Evolutionary conservation across 2,113 vertebrate species (phyloP).

Genomic region (Clarias gariepinus): DNA sequence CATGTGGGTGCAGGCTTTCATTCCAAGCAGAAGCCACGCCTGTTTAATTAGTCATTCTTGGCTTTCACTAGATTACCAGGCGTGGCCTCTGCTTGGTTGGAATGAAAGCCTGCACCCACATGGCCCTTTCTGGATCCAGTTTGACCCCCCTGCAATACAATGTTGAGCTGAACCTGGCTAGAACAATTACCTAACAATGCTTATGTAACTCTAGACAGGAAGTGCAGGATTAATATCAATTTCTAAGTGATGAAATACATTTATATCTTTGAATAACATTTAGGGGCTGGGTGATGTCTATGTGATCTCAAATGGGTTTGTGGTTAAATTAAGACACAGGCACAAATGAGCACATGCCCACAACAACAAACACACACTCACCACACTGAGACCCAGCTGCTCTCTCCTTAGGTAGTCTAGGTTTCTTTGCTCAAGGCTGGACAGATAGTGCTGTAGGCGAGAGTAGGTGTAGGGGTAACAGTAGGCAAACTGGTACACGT

Average conservation of each 20-base stretch:
- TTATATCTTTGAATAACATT: not conserved
- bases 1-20: no score
- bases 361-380: conserved; percentile 42
- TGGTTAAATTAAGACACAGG: conserved; percentile 22
- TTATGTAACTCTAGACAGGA: not conserved
- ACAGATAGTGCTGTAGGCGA: conserved; percentile 93
- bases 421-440: conserved; percentile 85
- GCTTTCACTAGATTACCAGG: no score
- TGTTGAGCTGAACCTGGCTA: not conserved
- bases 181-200: not conserved
- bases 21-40: no score
- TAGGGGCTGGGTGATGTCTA: not conserved
- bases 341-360: conserved; percentile 18
- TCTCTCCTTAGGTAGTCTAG: conserved; percentile 90
- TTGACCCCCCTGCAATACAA: not conserved
- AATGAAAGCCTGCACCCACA: no score
- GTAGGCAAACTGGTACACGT: conserved; percentile 94
- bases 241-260: not conserved
- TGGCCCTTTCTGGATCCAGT: no score
- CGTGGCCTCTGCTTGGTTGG: no score
- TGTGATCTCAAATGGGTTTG: not conserved
- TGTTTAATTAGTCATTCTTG: no score
- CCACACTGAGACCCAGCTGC: conserved; percentile 91
- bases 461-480: conserved; percentile 98
- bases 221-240: not conserved